Base-by-base conservation (phyloP, 2,888 invertebrate genomes). In the Merodon equestris region DNA sequence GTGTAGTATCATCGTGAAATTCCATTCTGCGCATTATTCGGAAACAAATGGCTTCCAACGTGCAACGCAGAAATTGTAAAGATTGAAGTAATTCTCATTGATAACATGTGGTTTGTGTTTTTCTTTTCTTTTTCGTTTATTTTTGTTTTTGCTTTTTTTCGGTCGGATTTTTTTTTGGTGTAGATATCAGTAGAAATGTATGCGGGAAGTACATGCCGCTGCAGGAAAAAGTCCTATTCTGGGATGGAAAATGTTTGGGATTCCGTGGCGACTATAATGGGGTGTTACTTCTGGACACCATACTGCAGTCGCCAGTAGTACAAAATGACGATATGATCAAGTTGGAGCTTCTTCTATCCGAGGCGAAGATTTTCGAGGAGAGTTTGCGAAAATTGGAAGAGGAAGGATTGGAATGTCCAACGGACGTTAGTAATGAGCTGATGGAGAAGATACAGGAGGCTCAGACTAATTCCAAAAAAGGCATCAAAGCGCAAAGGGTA, bases 261-360 rank as follows among this genome's bases (percentile, higher is more conserved):
- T 93, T 96, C 77, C 92, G 97, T 74, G 94, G 95, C 66, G 97
- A 97, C 89, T 95, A 97, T 88, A 97, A 96, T 90, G 97, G 97
- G 79, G 96, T 97, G 63, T 90, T 97, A 60, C 90, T 97, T 70
- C 90, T 97, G 84, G 96, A 97, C 87, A 96, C 97, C 58, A 94
- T 96, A 84, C 91, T 97, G 72, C 97, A 97, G 89, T 93, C 94
- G 77, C 94, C 96, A 57, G 91, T 96, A 77, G 90, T 91, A 57
- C 93, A 93, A 84, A 91, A 93, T 58, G 95, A 96, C 84, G 95
- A 95, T 86, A 90, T 92, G 84, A 93, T 97, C 83, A 94, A 93
- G 87, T 90, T 97, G 83, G 97, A 97, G 89, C 91, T 97, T 83
- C 92, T 96, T 64, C 90, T 96, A 70, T 95, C 96, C 17, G 97